A percentile compares a stretch with the other conserved stretches of the same genome.
Conservation (phyloP, 2,888 invertebrate species). For the Atrina japonica region DNA sequence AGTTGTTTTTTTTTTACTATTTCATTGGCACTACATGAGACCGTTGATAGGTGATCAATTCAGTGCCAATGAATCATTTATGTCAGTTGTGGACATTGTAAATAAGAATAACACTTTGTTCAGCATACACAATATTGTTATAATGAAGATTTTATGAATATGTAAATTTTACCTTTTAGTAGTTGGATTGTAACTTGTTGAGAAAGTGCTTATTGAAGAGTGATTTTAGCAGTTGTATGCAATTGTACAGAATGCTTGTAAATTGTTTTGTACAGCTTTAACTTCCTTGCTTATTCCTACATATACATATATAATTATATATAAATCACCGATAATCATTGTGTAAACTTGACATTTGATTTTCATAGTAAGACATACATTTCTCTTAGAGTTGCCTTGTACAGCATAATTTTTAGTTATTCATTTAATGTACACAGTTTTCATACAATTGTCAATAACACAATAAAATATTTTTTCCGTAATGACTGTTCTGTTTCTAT, state of each 20-base stretch:
- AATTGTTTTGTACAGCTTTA: not conserved
- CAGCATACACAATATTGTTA: constrained; percentile 17
- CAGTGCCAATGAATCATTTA: too few species aligned
- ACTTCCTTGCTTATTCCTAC: not conserved
- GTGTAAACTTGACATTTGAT: constrained; percentile 10
- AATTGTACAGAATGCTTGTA: constrained; percentile 2
- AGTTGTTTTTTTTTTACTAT: too few species aligned
- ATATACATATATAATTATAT: not conserved
- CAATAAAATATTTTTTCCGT: not conserved
- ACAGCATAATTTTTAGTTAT: not conserved
- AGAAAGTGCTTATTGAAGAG: constrained; percentile 5
- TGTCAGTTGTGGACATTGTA: not conserved
- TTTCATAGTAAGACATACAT: not conserved
- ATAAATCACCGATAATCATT: constrained; percentile 5
- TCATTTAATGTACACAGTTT: too few species aligned
- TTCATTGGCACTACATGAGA: too few species aligned
- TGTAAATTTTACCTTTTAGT: constrained; percentile 17
- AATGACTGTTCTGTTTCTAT: not conserved
- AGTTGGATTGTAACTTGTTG: not conserved
- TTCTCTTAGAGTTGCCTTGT: constrained; percentile 1
- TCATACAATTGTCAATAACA: not conserved
- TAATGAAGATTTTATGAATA: constrained; percentile 7
- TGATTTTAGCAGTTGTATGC: not conserved
- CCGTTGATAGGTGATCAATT: too few species aligned
- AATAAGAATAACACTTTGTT: constrained; percentile 2